Evolutionary conservation across 2,888 invertebrate genomes (phyloP), one percentile per base, ranked within the genome.

Genomic region (Trisateles emortualis): DNA sequence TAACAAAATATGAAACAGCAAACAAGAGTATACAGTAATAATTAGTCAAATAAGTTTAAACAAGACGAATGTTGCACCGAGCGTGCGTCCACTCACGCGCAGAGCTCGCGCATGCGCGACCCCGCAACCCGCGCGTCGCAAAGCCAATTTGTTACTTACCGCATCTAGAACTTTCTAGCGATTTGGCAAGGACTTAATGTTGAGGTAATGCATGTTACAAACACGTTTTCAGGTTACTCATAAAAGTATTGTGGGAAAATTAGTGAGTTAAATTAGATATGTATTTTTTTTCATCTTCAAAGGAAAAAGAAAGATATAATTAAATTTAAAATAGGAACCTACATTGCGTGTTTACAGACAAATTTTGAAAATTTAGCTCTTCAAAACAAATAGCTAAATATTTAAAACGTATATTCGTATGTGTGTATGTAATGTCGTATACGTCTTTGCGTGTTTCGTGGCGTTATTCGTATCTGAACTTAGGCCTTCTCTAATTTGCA

Each of bases 41-140:
- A 76, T 76, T 76, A 76, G 69, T 76, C 66, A 74, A 74, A 61
- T 59, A 52, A 59, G 57, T 69, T 60, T 68, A 69, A 72, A 68
- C 59, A 64, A 76, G 75, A 74, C 62, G 62, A 68, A 72, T 72
- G 68, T 49, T 59, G 64, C 51, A 53, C 58, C 53, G 64, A 64
- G 72, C 78, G 83, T 79, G 82, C 78, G 80, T 74, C 78, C 78
- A 81, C 81, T 83, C 81, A 80, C 81, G 82, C 75, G 73, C 78
- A 64, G 50, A 35, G 53, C 68, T 41, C 61, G 74, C 72, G 78
- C 85, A 82, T 81, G 83, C 77, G 69, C 81, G 82, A 80, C 81
- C 80, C 73, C 70, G 60, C 79, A 76, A 78, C 81, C 78, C 74
- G 74, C 74, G 79, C 78, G 78, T 77, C 71, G 73, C 70, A 68